A percentile compares a stretch with the other conserved stretches of the same genome.
Conservation (phyloP, 2,113 vertebrate genomes). For the Suncus etruscus region DNA sequence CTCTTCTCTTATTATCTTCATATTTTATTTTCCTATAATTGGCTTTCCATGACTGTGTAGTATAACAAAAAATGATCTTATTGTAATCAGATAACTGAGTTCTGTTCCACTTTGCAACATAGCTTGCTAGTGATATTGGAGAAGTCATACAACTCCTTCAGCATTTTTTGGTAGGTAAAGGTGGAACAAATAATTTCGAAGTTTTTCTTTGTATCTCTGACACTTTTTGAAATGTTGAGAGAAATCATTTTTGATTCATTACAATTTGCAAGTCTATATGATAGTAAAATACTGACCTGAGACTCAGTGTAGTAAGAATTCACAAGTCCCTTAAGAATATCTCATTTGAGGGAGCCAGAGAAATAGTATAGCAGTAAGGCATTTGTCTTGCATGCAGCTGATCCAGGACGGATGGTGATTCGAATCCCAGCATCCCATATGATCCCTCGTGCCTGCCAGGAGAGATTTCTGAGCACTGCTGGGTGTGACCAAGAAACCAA, state of each 20-base stretch:
- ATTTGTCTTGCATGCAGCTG: no score
- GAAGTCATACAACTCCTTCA: constrained; percentile 15
- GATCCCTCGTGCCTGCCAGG: no score
- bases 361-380: no score
- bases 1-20: neutral
- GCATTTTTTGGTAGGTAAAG: constrained; percentile 47
- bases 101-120: neutral
- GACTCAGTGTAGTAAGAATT: neutral
- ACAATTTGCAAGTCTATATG: neutral
- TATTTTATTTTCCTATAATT: neutral
- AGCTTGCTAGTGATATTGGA: neutral
- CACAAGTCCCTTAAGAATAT: constrained; percentile 30
- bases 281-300: neutral
- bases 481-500: no score
- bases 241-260: neutral
- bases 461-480: no score
- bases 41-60: neutral
- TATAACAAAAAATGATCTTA: neutral
- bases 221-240: constrained; percentile 40
- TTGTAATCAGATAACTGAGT: neutral
- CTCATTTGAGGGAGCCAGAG: neutral
- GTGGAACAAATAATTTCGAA: neutral
- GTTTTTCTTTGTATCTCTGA: neutral
- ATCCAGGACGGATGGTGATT: no score
- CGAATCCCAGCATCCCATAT: no score